Evolutionary conservation across 2,797 vertebrate species (phyloP), one percentile per base, ranked within the genome.

Genomic region (Cercopithecus neglectus): DNA sequence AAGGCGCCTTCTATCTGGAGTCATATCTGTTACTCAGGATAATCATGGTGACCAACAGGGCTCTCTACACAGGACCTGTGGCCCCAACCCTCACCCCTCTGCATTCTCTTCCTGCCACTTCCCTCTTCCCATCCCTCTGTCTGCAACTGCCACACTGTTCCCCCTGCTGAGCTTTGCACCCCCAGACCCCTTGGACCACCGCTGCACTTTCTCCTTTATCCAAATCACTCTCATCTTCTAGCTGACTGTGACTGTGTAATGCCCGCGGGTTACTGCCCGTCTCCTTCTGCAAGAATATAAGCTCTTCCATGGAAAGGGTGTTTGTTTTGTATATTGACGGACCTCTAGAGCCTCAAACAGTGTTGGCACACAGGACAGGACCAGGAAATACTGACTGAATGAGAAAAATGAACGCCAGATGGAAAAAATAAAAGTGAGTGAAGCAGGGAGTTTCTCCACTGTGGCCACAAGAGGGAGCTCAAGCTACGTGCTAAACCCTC

Each of bases 391-490:
- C 76, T 82, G 10, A n/a, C 0, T 44, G 50, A 70, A 48, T 10
- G 46, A 75, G n/a, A n/a, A 24, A 19, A 67, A 50, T 59, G 26
- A 64, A 64, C 30, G 55, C 74, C 13, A 0, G 22, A 3, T 64
- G 13, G 46, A 5, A 46, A 30, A 50, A n/a, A 50, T 48, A 82
- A 46, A 64, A 21, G n/a, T 41, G 0, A 5, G 1, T 0, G 30
- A 33, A 48, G 11, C 72, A 78, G 67, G 61, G 22, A 14, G 41
- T 22, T 84, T 93, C 26, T 28, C 26, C 39, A 26, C 5, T 17
- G 1, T 0, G 39, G 24, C 88, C 87, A 75, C 87, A 41, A 96
- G 96, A 91, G 89, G 87, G 90, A 61, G 94, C 39, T 3, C 86
- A 72, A 90, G 70, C 86, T 1, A 39, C 12, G 28, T 0, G 30